A percentile compares a stretch with the other conserved stretches of the same genome.
Evolutionary conservation across 2,888 invertebrate species (phyloP).

Genomic region (Agrochola lota): DNA sequence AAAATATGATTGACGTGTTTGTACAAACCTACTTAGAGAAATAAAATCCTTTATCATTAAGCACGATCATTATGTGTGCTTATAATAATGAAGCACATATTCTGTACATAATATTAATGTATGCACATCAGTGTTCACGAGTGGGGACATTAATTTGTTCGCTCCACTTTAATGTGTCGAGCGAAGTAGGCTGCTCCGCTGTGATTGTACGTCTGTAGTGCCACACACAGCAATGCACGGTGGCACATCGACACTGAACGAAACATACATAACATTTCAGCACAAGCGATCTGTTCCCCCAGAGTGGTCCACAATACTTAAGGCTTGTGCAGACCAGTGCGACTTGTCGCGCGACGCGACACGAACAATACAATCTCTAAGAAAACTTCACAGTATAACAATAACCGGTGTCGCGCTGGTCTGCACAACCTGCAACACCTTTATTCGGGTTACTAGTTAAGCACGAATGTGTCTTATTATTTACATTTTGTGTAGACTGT

Average conservation of each 20-base stretch:
- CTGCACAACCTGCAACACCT: too few species aligned
- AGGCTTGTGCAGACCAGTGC: too few species aligned
- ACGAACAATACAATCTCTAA: too few species aligned
- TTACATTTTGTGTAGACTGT: background rate
- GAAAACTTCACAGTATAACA: too few species aligned
- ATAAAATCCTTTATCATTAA: too few species aligned
- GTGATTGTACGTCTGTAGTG: background rate
- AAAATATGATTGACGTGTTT: too few species aligned
- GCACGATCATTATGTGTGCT: background rate
- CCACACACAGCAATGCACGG: background rate
- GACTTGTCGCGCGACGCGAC: too few species aligned
- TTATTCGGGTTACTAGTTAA: background rate
- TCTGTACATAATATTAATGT: conserved; percentile 27
- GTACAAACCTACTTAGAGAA: too few species aligned
- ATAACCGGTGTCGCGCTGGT: too few species aligned
- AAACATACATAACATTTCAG: background rate
- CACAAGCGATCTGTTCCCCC: background rate
- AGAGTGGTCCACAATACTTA: background rate
- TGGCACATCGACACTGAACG: background rate
- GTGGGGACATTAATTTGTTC: conserved; percentile 20
- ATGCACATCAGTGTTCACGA: conserved; percentile 14
- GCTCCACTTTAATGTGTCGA: conserved; percentile 22
- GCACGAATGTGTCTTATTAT: background rate
- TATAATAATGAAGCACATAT: conserved; percentile 22
- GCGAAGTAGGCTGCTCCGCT: conserved; percentile 10